Percentiles rank a stretch among this genome's conserved stretches.
These are phyloP conservation scores for Poeciliopsis infans DNA, from an alignment of 2,797 vertebrate genomes.

Conservation along the genomic window DNA sequence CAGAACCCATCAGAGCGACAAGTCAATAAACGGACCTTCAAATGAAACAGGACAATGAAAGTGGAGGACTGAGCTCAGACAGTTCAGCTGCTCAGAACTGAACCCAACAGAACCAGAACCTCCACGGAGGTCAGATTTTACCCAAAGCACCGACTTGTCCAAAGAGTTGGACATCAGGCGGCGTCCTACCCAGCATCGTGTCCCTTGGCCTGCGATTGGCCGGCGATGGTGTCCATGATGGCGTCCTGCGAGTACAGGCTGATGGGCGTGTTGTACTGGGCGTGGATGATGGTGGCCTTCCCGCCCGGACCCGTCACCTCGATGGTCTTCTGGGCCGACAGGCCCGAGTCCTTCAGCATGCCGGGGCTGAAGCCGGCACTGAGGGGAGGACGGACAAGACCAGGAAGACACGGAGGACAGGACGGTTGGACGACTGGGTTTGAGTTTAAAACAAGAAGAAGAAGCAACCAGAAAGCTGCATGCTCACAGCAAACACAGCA, in stretches of 20 bases:
- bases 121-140: background rate
- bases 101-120: background rate
- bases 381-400: background rate
- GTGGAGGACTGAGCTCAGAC: background rate
- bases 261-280: slow-evolving; percentile 99
- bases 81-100: background rate
- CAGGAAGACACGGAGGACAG: background rate
- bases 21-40: background rate
- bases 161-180: background rate
- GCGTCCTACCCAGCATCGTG: slow-evolving; percentile 80
- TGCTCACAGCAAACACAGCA: slow-evolving; percentile 20
- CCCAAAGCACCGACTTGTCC: background rate
- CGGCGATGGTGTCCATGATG: slow-evolving; percentile 99
- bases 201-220: slow-evolving; percentile 95
- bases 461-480: background rate
- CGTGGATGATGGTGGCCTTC: slow-evolving; percentile 96
- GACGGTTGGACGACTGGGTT: background rate
- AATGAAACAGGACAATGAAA: too few species aligned
- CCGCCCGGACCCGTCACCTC: slow-evolving; percentile 97
- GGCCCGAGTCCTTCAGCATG: slow-evolving; percentile 13
- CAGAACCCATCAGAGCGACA: background rate
- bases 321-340: slow-evolving; percentile 91
- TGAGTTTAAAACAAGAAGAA: background rate
- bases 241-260: slow-evolving; percentile 99
- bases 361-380: slow-evolving; percentile 26